Conservation (phyloP, 1,140 invertebrate species). For the Calliphora vicina region DNA sequence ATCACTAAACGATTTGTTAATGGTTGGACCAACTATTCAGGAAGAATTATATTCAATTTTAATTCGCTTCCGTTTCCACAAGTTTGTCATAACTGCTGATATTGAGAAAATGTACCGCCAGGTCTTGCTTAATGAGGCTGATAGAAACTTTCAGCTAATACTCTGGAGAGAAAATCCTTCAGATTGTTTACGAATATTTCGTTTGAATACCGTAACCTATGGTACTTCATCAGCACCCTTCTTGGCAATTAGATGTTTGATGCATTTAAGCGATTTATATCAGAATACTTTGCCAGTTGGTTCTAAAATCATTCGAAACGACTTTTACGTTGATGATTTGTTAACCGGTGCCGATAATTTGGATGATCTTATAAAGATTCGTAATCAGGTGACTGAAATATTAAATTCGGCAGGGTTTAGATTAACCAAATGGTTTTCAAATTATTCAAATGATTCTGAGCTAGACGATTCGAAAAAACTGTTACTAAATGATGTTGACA, state of each 20-base stretch:
- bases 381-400: background rate
- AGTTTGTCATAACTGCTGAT: constrained; percentile 45
- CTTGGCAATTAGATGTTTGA: constrained; percentile 50
- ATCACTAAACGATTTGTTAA: constrained; percentile 42
- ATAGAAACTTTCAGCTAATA: no score
- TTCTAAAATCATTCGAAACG: constrained; percentile 30
- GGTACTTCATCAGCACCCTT: constrained; percentile 56
- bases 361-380: constrained; percentile 10
- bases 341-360: constrained; percentile 38
- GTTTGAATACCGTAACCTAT: constrained; percentile 49
- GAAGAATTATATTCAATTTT: constrained; percentile 49
- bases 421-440: constrained; percentile 24
- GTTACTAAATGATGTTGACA: background rate
- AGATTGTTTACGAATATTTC: constrained; percentile 40
- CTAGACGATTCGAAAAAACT: background rate
- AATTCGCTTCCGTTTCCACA: constrained; percentile 56
- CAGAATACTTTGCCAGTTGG: constrained; percentile 43
- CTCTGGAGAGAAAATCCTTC: background rate
- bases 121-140: constrained; percentile 39
- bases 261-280: constrained; percentile 50
- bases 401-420: background rate
- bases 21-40: constrained; percentile 40
- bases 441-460: background rate
- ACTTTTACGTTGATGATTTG: constrained; percentile 40
- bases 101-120: constrained; percentile 56